phyloP scores from a whole-genome alignment of 1,140 invertebrate species.

The Bilobella aurantiaca region DNA sequence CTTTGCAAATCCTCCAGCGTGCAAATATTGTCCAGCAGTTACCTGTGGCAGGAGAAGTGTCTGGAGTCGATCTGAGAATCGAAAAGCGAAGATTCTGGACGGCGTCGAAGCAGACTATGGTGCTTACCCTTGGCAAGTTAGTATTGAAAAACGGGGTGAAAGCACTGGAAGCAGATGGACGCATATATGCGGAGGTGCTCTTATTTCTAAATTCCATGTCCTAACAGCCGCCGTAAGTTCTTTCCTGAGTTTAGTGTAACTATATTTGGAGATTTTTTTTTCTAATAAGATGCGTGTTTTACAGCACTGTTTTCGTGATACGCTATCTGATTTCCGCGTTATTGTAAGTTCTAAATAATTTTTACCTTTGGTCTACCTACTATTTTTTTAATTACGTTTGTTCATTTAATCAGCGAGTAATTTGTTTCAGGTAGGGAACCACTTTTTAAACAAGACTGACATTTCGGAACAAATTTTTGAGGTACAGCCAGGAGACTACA shows the following conservation, averaged over 20 bases:
- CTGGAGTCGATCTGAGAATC: not conserved
- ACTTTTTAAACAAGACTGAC: slow-evolving; percentile 8
- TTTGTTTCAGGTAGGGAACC: slow-evolving; percentile 8
- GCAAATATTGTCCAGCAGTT: not conserved
- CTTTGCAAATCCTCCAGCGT: not conserved
- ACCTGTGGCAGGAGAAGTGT: not conserved
- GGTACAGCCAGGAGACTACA: not conserved
- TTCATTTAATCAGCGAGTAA: too few relatives aligned
- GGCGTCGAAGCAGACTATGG: not conserved
- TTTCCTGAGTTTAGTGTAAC: not conserved
- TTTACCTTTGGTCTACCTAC: not conserved
- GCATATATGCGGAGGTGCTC: not conserved
- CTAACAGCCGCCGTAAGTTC: not conserved
- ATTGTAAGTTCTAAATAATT: not conserved
- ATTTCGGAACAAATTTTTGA: slow-evolving; percentile 12
- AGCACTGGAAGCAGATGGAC: not conserved
- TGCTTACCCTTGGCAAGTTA: slow-evolving; percentile 4
- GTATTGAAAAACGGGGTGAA: slow-evolving; percentile 3
- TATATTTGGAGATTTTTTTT: not conserved
- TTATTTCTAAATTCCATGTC: not conserved
- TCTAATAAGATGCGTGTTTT: not conserved
- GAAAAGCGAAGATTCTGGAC: not conserved
- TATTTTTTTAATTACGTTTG: too few relatives aligned
- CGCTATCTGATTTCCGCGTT: not conserved
- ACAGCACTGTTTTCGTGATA: slow-evolving; percentile 4